Conservation (phyloP, 2,113 vertebrate genomes). For the Tupaia chinensis region DNA sequence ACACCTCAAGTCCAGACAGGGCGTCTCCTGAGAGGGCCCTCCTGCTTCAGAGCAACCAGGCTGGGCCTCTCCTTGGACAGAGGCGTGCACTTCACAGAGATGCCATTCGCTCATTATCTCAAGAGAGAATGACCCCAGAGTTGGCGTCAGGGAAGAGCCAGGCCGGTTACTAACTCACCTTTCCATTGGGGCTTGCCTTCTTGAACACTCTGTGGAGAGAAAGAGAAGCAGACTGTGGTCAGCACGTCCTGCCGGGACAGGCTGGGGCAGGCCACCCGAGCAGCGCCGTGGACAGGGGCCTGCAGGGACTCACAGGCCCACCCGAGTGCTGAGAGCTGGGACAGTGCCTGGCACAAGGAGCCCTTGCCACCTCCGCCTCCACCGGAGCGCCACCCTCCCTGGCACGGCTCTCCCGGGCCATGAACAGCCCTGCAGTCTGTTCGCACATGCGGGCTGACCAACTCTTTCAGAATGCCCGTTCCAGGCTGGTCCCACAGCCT, state of each 20-base stretch:
- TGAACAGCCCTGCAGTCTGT: neutral
- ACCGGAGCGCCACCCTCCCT: rapidly evolving
- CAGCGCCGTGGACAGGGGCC: neutral
- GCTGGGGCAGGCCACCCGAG: neutral
- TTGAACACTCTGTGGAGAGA: conserved; percentile 92
- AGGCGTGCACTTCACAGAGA: neutral
- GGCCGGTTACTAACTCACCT: conserved; percentile 75
- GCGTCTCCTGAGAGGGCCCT: neutral
- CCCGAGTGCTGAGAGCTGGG: neutral
- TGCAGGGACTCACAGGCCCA: neutral
- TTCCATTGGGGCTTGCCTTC: conserved; percentile 93
- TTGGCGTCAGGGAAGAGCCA: neutral
- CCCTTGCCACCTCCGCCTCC: neutral
- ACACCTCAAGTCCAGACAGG: neutral
- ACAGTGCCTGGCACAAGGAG: neutral
- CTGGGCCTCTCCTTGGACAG: neutral
- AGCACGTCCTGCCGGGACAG: neutral
- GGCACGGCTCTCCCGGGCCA: neutral
- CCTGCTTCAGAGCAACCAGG: neutral
- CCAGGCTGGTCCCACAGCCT: no score
- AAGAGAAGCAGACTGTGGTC: conserved; percentile 17
- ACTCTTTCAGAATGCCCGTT: neutral
- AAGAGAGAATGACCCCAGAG: neutral
- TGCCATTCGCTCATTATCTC: neutral
- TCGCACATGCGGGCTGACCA: neutral